These are phyloP conservation scores for Phataginus tricuspis DNA, from an alignment of 2,797 vertebrate genomes.

Conservation along the genomic window DNA sequence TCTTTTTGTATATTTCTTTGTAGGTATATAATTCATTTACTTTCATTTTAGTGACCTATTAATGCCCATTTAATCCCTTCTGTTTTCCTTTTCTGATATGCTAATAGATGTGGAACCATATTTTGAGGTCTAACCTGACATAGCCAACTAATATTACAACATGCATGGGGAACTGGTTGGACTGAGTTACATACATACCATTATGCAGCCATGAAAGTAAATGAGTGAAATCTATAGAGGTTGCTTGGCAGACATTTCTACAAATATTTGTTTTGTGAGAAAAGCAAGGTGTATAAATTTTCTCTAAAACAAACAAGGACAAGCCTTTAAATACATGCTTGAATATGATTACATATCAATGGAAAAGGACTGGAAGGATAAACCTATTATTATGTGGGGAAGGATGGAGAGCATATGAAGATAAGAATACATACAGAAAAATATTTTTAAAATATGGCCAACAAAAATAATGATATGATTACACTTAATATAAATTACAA, in stretches of 20 bases:
- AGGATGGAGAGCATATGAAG: background rate
- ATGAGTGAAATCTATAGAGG: background rate
- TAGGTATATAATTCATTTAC: background rate
- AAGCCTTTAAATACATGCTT: background rate
- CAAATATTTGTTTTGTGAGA: background rate
- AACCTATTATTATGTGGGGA: background rate
- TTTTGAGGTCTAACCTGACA: background rate
- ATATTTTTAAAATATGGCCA: background rate
- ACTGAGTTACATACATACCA: background rate
- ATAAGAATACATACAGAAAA: background rate
- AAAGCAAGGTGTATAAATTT: background rate
- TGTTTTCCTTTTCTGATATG: background rate
- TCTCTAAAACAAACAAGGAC: background rate
- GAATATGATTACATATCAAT: background rate
- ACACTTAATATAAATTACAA: constrained; percentile 29
- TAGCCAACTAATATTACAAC: background rate
- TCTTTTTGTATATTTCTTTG: background rate
- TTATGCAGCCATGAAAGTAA: background rate
- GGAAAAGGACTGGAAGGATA: background rate
- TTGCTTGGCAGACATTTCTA: background rate
- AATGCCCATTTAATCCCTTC: background rate
- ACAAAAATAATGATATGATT: background rate
- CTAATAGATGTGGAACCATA: background rate
- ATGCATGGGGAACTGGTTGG: background rate
- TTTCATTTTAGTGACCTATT: background rate